Evolutionary conservation across 2,797 vertebrate genomes (phyloP).

Genomic region (Epinephelus awoara): DNA sequence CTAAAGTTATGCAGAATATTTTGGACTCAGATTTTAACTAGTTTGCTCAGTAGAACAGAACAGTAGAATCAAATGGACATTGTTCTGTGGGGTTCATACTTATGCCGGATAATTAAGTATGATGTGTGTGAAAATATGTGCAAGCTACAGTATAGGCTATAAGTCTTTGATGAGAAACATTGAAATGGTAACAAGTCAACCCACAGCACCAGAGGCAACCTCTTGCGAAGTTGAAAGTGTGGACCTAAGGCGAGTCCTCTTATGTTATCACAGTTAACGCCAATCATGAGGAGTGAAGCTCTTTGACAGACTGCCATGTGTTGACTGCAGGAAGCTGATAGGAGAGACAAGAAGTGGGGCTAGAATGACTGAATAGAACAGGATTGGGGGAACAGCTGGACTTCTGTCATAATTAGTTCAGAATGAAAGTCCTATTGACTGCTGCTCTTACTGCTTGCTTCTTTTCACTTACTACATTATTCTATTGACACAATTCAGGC

Average conservation of each 20-base stretch:
- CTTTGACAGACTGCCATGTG: constrained; percentile 38
- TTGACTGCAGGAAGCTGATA: constrained; percentile 21
- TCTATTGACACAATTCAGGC: neutral
- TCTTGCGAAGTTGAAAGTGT: constrained; percentile 27
- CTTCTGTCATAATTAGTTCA: constrained; percentile 42
- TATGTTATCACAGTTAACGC: constrained; percentile 41
- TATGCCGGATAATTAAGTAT: neutral
- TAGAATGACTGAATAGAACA: constrained; percentile 33
- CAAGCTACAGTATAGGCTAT: neutral
- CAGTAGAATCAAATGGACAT: neutral
- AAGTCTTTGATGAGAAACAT: neutral
- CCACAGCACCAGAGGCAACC: constrained; percentile 2
- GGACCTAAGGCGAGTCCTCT: constrained; percentile 25
- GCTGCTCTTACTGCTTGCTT: constrained; percentile 14
- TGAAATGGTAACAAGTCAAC: neutral
- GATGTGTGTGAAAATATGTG: neutral
- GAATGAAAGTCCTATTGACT: constrained; percentile 34
- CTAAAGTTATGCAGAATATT: constrained; percentile 21
- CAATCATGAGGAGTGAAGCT: constrained; percentile 35
- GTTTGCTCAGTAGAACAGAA: neutral
- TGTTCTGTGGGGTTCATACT: neutral
- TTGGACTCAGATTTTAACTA: neutral
- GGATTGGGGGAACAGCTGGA: constrained; percentile 52
- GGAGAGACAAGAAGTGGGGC: constrained; percentile 31
- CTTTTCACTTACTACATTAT: neutral